Evolutionary conservation across 2,888 invertebrate genomes (phyloP).

Genomic region (Drosophila diplacantha): DNA sequence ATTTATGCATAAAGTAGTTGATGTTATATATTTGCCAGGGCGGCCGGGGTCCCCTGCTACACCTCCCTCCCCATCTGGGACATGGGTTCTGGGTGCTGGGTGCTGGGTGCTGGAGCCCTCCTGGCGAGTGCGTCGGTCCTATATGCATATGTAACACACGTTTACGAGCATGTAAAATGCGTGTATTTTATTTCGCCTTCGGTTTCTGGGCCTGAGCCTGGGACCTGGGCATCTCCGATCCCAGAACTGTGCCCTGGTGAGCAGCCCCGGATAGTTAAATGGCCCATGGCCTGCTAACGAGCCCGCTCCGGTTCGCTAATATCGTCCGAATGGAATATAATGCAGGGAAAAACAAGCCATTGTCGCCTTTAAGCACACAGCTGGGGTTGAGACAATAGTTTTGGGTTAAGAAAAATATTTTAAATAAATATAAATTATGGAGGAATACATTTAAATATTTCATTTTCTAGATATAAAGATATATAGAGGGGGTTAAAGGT

Average conservation of each 20-base stretch:
- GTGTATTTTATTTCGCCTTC: conserved; percentile 67
- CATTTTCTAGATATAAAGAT: no score
- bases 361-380: conserved; percentile 9
- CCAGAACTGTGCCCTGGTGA: conserved; percentile 38
- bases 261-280: conserved; percentile 38
- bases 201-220: conserved; percentile 32
- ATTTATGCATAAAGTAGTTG: conserved; percentile 71
- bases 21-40: conserved; percentile 62
- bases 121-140: conserved; percentile 36
- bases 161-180: conserved; percentile 72
- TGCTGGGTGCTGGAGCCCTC: conserved; percentile 22
- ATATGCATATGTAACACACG: conserved; percentile 68
- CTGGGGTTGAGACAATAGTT: not conserved
- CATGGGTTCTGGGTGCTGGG: conserved; percentile 1
- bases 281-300: conserved; percentile 60
- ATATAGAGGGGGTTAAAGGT: not conserved
- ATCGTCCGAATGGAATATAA: conserved; percentile 23
- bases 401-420: not conserved
- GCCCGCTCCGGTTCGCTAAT: conserved; percentile 48
- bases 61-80: not conserved
- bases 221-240: conserved; percentile 6
- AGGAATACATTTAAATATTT: not conserved
- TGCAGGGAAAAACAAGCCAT: conserved; percentile 10
- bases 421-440: not conserved
- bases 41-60: not conserved